Evolutionary conservation across 2,113 vertebrate genomes (phyloP).

Genomic region (Bolborhynchus lineola): DNA sequence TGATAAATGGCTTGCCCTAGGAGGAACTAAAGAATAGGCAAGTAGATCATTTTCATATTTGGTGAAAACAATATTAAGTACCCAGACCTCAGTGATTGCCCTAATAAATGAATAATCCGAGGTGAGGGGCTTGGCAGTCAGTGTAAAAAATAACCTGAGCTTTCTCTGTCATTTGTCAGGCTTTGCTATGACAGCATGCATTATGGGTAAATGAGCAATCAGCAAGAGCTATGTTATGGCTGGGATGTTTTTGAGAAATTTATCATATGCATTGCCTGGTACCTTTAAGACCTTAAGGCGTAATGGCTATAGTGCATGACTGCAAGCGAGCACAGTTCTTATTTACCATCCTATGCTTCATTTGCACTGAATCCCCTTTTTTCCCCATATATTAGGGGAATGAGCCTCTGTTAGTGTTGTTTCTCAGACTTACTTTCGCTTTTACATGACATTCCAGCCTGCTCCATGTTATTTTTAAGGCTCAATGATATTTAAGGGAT

Average conservation of each 20-base stretch:
- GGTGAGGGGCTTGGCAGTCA: constrained; percentile 87
- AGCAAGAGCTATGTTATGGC: constrained; percentile 88
- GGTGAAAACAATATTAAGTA: constrained; percentile 89
- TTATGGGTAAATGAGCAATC: constrained; percentile 92
- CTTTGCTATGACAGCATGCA: constrained; percentile 89
- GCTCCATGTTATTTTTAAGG: neutral
- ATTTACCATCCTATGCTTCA: constrained; percentile 82
- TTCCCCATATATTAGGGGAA: constrained; percentile 59
- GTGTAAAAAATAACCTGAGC: constrained; percentile 87
- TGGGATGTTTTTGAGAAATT: constrained; percentile 85
- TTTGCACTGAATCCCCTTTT: constrained; percentile 72
- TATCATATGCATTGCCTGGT: constrained; percentile 86
- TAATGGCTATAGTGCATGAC: constrained; percentile 85
- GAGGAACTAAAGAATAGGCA: constrained; percentile 86
- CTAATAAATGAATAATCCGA: constrained; percentile 90
- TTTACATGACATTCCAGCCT: neutral
- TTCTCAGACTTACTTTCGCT: constrained; percentile 51
- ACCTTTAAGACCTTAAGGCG: constrained; percentile 85
- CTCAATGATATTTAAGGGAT: neutral
- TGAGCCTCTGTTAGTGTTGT: constrained; percentile 60
- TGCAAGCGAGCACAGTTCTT: constrained; percentile 78
- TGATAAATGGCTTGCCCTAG: constrained; percentile 87
- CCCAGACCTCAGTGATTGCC: constrained; percentile 82
- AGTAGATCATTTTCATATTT: constrained; percentile 95
- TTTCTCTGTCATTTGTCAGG: constrained; percentile 87